Conservation (phyloP, 35 echinoderm and acorn worm genomes). For the Ophiothrix spiculata region DNA sequence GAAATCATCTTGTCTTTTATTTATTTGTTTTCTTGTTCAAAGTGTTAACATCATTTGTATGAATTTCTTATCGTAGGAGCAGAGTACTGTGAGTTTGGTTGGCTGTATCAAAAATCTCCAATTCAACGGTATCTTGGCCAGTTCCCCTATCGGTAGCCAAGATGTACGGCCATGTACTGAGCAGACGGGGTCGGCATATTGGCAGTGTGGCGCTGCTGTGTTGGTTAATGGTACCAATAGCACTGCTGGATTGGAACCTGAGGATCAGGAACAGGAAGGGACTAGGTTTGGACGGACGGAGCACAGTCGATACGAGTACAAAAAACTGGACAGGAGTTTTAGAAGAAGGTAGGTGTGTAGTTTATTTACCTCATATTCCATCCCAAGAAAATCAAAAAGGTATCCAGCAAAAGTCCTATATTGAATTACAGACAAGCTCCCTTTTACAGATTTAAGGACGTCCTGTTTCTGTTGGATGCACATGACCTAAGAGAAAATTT, state of each 20-base stretch:
- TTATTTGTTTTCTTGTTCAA: too few species aligned
- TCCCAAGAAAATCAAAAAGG: too few species aligned
- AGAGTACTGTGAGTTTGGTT: not conserved
- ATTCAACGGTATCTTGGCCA: not conserved
- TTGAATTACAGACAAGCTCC: too few species aligned
- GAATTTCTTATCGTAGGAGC: not conserved
- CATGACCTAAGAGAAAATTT: too few species aligned
- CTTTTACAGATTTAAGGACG: too few species aligned
- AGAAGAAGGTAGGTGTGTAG: not conserved
- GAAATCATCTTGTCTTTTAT: too few species aligned
- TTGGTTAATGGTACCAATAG: not conserved
- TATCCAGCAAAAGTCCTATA: too few species aligned
- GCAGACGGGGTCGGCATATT: not conserved
- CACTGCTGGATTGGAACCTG: not conserved
- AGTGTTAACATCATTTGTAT: not conserved
- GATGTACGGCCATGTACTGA: not conserved
- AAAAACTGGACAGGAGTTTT: constrained; percentile 3
- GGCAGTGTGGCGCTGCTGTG: not conserved
- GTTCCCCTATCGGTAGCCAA: not conserved
- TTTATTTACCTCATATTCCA: too few species aligned
- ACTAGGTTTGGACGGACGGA: not conserved
- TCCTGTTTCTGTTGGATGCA: too few species aligned
- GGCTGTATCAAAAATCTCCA: not conserved
- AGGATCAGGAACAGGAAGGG: not conserved
- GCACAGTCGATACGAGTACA: not conserved